phyloP scores from a whole-genome alignment of 2,888 invertebrate species.

The Acrobasis repandana region DNA sequence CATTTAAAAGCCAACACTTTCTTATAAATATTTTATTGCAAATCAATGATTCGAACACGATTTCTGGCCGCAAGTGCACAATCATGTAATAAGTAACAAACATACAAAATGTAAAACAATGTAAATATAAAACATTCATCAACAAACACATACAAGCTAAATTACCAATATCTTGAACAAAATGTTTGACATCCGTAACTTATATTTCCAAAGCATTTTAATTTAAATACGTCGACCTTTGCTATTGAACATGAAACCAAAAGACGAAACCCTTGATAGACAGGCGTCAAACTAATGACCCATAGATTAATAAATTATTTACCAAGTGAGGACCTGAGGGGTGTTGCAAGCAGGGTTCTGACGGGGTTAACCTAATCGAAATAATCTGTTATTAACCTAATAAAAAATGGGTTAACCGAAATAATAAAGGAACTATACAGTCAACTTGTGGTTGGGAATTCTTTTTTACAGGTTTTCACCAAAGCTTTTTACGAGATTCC shows the following conservation, averaged over 20 bases:
- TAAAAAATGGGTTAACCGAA: too few species aligned
- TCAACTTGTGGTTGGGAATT: too few species aligned
- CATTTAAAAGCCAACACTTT: constrained; percentile 37
- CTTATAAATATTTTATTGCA: constrained; percentile 61
- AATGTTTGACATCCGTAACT: constrained; percentile 71
- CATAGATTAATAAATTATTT: too few species aligned
- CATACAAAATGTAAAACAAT: constrained; percentile 46
- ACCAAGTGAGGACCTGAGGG: too few species aligned
- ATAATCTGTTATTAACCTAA: too few species aligned
- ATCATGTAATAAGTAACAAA: constrained; percentile 43
- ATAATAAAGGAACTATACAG: too few species aligned
- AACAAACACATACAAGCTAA: constrained; percentile 32
- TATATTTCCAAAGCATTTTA: constrained; percentile 46
- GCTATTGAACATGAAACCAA: not conserved
- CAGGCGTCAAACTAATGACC: too few species aligned
- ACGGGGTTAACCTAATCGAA: too few species aligned
- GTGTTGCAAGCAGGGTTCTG: too few species aligned
- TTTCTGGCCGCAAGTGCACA: constrained; percentile 44
- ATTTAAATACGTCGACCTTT: constrained; percentile 35
- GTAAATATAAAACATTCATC: constrained; percentile 37
- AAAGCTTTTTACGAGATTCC: too few species aligned
- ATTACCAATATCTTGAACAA: constrained; percentile 42
- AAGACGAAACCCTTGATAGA: too few species aligned
- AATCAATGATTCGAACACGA: constrained; percentile 59
- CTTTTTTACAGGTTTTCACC: too few species aligned